phyloP scores from a whole-genome alignment of 2,113 vertebrate genomes.

The Apus apus region DNA sequence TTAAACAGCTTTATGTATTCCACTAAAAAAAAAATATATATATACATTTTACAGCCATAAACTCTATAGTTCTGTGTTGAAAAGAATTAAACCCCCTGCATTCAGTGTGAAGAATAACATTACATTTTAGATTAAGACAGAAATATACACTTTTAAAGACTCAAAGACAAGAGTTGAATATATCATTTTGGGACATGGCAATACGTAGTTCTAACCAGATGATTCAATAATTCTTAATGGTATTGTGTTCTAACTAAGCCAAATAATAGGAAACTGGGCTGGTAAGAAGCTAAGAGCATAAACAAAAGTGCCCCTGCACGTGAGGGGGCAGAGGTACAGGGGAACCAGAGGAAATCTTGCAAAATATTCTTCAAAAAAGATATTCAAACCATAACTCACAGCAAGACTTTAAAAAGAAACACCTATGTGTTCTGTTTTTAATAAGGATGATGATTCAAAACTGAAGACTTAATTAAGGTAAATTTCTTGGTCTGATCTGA shows the following conservation, averaged over 20 bases:
- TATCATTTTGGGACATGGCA: background rate
- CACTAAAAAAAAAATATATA: background rate
- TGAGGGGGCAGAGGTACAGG: background rate
- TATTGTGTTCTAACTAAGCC: background rate
- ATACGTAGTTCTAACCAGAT: background rate
- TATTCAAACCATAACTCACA: background rate
- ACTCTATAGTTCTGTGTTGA: accelerated
- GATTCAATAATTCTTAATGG: background rate
- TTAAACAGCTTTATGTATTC: background rate
- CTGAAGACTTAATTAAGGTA: background rate
- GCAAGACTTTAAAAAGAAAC: background rate
- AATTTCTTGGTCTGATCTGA: background rate
- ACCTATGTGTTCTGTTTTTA: background rate
- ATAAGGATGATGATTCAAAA: background rate
- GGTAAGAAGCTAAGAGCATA: background rate
- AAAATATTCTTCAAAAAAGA: background rate
- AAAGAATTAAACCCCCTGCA: background rate
- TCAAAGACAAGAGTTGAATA: background rate
- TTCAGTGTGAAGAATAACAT: background rate
- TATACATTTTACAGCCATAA: background rate
- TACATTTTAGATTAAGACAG: background rate
- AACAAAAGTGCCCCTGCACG: background rate
- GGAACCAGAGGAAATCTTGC: background rate
- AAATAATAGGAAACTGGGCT: background rate
- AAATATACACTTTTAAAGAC: background rate